These are phyloP conservation scores for Ptychoptera albimana DNA, from an alignment of 2,888 invertebrate genomes.

Conservation along the genomic window DNA sequence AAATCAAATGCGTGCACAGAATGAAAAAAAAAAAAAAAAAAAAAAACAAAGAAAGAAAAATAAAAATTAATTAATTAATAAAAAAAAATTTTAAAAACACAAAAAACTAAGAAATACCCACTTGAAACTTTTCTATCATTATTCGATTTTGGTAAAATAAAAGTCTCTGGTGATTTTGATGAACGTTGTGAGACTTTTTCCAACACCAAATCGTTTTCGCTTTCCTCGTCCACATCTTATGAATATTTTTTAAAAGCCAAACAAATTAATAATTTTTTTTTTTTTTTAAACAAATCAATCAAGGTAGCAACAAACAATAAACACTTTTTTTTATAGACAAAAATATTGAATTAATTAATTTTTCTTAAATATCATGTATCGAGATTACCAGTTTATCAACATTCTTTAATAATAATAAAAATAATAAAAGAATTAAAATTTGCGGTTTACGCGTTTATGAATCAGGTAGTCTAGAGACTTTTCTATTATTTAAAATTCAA, in stretches of 20 bases:
- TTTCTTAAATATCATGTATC: too few species aligned
- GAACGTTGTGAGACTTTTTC: conserved; percentile 9
- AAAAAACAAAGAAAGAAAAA: conserved; percentile 5
- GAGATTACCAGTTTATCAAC: too few species aligned
- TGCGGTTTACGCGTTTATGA: too few species aligned
- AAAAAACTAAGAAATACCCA: conserved; percentile 9
- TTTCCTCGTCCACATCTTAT: conserved; percentile 13
- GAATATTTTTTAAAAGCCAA: neutral
- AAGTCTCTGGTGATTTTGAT: conserved; percentile 10
- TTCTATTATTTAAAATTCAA: too few species aligned
- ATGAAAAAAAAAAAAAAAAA: conserved; percentile 5
- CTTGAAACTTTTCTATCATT: conserved; percentile 12
- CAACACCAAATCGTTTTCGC: conserved; percentile 11
- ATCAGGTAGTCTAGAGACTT: too few species aligned
- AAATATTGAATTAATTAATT: too few species aligned
- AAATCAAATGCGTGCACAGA: conserved; percentile 2
- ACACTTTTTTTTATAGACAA: too few species aligned
- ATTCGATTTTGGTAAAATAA: conserved; percentile 6
- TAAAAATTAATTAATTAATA: conserved; percentile 1
- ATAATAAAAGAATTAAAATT: too few species aligned
- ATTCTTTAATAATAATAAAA: too few species aligned
- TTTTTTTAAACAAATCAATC: neutral
- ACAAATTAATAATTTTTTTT: neutral
- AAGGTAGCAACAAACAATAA: neutral
- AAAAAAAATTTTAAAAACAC: conserved; percentile 1